phyloP scores from a whole-genome alignment of 2,797 vertebrate species.

The Microctenopoma stevenorrisi region DNA sequence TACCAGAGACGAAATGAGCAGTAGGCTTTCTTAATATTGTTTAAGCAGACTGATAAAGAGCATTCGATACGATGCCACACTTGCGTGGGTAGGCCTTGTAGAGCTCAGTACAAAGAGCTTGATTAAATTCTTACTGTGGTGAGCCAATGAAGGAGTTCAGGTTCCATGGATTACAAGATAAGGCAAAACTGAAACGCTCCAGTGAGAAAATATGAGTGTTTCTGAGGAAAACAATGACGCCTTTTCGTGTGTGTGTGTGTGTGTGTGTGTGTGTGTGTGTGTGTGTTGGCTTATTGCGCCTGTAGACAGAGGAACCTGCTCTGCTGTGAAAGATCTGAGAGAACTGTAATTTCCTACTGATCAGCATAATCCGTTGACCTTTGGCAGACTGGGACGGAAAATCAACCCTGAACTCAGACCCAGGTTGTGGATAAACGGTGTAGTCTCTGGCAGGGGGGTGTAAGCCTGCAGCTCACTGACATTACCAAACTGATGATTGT shows the following conservation, averaged over 20 bases:
- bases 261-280: too few relatives aligned
- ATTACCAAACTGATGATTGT: too few relatives aligned
- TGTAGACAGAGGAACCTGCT: neutral
- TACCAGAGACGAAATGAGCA: slow-evolving; percentile 41
- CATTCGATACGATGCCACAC: slow-evolving; percentile 33
- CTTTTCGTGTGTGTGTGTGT: neutral
- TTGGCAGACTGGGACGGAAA: too few relatives aligned
- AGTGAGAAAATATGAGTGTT: neutral
- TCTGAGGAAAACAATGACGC: neutral
- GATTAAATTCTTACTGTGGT: slow-evolving; percentile 24
- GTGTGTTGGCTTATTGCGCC: neutral
- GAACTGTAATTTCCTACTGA: too few relatives aligned
- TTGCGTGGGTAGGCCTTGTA: neutral
- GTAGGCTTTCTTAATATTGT: slow-evolving; percentile 21
- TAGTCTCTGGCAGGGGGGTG: too few relatives aligned
- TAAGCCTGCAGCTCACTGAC: too few relatives aligned
- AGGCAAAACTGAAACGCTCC: slow-evolving; percentile 1
- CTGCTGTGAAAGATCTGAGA: neutral
- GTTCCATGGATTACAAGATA: slow-evolving; percentile 6
- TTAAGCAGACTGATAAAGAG: slow-evolving; percentile 29
- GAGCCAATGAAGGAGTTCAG: slow-evolving; percentile 2
- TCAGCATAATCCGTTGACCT: too few relatives aligned
- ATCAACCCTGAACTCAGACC: too few relatives aligned
- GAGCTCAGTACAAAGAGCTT: slow-evolving; percentile 24
- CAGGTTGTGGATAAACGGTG: too few relatives aligned